Evolutionary conservation across 2,797 vertebrate genomes (phyloP).

Genomic region (Clamator glandarius): DNA sequence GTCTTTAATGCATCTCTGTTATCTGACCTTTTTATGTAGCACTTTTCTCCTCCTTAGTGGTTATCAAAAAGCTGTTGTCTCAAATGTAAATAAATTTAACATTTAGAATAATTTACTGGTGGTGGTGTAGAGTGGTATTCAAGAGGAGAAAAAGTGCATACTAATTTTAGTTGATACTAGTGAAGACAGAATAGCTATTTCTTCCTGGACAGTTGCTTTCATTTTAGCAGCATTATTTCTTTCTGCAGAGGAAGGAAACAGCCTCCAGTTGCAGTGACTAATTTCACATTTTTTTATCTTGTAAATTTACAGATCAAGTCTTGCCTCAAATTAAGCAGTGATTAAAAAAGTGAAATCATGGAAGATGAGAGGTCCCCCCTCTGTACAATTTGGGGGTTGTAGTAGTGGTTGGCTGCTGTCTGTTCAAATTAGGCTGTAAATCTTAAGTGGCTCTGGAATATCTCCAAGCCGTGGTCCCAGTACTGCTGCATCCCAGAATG

Average conservation of each 20-base stretch:
- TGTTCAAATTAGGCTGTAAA: not conserved
- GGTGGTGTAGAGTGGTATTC: not conserved
- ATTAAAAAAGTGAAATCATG: not conserved
- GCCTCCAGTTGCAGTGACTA: not conserved
- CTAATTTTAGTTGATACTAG: not conserved
- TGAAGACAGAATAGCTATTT: constrained; percentile 7
- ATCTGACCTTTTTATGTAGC: not conserved
- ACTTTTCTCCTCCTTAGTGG: not conserved
- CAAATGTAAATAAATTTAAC: constrained; percentile 16
- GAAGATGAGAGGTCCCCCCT: not conserved
- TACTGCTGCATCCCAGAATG: not conserved
- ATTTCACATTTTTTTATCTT: constrained; percentile 4
- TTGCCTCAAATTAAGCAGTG: not conserved
- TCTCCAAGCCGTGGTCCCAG: not conserved
- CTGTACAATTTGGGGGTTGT: not conserved
- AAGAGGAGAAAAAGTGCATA: not conserved
- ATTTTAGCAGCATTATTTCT: constrained; percentile 21
- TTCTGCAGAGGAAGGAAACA: not conserved
- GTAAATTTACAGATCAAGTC: not conserved
- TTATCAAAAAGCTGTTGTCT: not conserved
- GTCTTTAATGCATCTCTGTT: not conserved
- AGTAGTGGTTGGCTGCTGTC: not conserved
- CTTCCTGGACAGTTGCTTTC: not conserved
- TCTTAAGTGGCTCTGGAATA: not conserved
- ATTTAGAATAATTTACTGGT: not conserved